These are phyloP conservation scores for Charadrius vociferus DNA, from an alignment of 2,113 vertebrate genomes.

Conservation along the genomic window DNA sequence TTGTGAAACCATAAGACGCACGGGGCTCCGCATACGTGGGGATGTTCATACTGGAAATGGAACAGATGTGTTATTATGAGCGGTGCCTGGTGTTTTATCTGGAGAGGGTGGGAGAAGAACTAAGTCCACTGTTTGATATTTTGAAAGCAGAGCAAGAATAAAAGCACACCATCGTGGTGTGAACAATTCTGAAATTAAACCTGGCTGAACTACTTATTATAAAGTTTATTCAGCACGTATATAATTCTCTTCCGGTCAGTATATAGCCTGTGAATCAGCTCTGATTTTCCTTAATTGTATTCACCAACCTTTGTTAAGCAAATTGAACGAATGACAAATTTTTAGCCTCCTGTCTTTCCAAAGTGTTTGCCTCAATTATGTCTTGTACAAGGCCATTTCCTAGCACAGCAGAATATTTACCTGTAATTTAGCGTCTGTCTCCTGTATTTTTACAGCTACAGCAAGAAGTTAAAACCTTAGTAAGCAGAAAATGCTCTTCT, in stretches of 20 bases:
- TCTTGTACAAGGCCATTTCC: background rate
- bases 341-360: background rate
- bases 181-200: background rate
- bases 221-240: background rate
- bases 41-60: background rate
- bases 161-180: background rate
- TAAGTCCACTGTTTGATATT: background rate
- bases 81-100: background rate
- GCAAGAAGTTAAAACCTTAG: background rate
- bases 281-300: background rate
- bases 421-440: background rate
- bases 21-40: background rate
- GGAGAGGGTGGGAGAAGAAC: background rate
- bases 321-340: background rate
- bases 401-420: background rate
- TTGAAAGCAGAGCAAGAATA: background rate
- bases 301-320: background rate
- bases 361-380: background rate
- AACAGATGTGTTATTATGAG: background rate
- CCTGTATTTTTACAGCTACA: background rate
- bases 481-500: conserved; percentile 1
- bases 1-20: background rate
- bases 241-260: background rate
- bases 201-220: background rate
- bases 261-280: background rate